Base-by-base conservation (phyloP, 2,113 vertebrate genomes). In the Echinops telfairi region DNA sequence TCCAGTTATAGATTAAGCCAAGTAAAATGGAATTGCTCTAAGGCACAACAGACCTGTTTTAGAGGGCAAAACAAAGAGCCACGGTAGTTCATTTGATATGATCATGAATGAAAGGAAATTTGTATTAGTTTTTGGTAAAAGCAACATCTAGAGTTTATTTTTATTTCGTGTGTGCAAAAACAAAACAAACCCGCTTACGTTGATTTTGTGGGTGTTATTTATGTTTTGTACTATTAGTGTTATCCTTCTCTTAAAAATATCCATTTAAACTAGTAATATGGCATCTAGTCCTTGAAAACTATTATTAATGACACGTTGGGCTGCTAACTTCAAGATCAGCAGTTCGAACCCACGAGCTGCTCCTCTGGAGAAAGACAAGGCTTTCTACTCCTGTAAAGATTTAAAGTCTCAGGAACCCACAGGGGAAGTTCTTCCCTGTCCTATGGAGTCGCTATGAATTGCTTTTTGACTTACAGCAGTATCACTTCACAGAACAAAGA, bases 1-100 rank as follows among this genome's bases (percentile, higher is more conserved):
- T 89, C 47, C 81, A 86, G 38, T 86, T 96, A 64, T 71, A 89
- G 57, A 83, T 86, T 91, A 94, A 95, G 47, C 71, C 60, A 92
- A 87, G 25, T 80, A 87, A 89, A 83, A 79, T 36, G 2, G 47
- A 84, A 60, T 90, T 22, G 40, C 76, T 88, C 2, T 83, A 75
- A 95, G 83, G 31, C 78, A 86, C 4, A 62, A 66, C n/a, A 83
- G 47, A 7, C 62, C 20, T 80, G 31, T 75, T 94, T 89, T 58
- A 25, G 40, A 66, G 75, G 12, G 47, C 27, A 57, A 86, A 64
- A 76, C 66, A 92, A 78, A 95, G 17, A 76, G 19, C 47, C 66
- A 93, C 64, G 22, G 29, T 85, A 88, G 31, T 36, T 88, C 64
- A 57, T 70, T 88, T 83, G 12, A 79, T 66, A 86, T 76, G 14